phyloP scores from a whole-genome alignment of 2,888 invertebrate species.

The Gymnocheta viridis region DNA sequence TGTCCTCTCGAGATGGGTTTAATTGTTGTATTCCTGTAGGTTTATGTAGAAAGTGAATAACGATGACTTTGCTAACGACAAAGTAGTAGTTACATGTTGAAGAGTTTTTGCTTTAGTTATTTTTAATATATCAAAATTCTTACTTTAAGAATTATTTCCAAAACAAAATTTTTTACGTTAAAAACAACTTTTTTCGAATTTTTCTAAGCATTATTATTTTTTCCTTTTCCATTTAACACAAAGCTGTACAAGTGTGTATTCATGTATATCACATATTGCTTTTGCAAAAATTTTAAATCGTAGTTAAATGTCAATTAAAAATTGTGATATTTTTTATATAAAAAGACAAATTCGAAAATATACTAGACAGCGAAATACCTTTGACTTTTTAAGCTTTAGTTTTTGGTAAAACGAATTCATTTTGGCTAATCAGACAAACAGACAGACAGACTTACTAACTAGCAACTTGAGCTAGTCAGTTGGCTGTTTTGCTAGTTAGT shows the following conservation, averaged over 20 bases:
- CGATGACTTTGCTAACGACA: too few species aligned
- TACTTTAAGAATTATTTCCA: too few species aligned
- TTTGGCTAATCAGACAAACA: neutral
- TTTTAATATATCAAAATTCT: too few species aligned
- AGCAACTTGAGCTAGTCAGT: neutral
- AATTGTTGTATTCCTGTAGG: too few species aligned
- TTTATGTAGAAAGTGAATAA: too few species aligned
- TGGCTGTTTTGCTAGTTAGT: slow-evolving; percentile 1
- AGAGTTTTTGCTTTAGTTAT: too few species aligned
- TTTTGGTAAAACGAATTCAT: neutral
- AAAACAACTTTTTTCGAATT: too few species aligned
- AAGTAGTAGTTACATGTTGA: too few species aligned
- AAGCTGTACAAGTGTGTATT: neutral
- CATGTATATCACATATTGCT: neutral
- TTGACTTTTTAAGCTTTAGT: slow-evolving; percentile 60
- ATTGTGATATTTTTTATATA: slow-evolving; percentile 15
- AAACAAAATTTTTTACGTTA: too few species aligned
- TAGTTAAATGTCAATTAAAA: slow-evolving; percentile 69
- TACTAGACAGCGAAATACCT: slow-evolving; percentile 55
- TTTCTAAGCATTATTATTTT: too few species aligned
- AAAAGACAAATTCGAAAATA: slow-evolving; percentile 20
- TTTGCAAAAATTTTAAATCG: slow-evolving; percentile 59
- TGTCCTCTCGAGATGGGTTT: too few species aligned
- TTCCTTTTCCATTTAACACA: neutral
- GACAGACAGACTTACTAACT: neutral